Evolutionary conservation across 2,113 vertebrate genomes (phyloP).

Genomic region (Actinemys pallida): DNA sequence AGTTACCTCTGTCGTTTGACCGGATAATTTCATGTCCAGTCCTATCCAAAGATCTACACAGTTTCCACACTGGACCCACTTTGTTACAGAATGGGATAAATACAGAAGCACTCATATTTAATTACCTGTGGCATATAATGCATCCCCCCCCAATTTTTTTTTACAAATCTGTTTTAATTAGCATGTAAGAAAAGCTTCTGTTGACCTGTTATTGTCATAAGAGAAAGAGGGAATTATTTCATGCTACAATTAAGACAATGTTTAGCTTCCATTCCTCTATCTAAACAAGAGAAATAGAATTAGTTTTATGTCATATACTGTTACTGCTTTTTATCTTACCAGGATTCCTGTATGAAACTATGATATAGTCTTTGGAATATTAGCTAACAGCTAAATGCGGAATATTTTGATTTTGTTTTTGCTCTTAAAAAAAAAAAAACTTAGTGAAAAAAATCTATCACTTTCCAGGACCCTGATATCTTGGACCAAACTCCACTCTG

Average conservation of each 20-base stretch:
- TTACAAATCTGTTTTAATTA: constrained; percentile 58
- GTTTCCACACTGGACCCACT: constrained; percentile 34
- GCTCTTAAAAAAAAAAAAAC: neutral
- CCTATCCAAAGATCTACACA: neutral
- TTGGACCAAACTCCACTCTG: constrained; percentile 79
- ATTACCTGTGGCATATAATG: constrained; percentile 48
- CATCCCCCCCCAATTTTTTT: neutral
- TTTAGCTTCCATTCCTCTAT: constrained; percentile 42
- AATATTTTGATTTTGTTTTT: constrained; percentile 31
- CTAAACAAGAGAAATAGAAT: constrained; percentile 53
- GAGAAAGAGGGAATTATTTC: constrained; percentile 53
- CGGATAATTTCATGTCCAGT: constrained; percentile 59
- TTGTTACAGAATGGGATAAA: constrained; percentile 56
- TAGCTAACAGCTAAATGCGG: constrained; percentile 8
- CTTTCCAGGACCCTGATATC: constrained; percentile 79
- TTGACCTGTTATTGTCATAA: constrained; percentile 50
- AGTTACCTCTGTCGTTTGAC: constrained; percentile 59
- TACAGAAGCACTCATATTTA: constrained; percentile 49
- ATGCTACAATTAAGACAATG: neutral
- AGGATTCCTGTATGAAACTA: constrained; percentile 49
- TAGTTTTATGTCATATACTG: constrained; percentile 41
- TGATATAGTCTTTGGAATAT: constrained; percentile 20
- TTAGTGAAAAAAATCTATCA: constrained; percentile 45
- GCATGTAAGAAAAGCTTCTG: constrained; percentile 54
- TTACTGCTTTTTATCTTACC: constrained; percentile 49